Base-by-base conservation (phyloP, 2,888 invertebrate species). In the Xestia sexstrigata region DNA sequence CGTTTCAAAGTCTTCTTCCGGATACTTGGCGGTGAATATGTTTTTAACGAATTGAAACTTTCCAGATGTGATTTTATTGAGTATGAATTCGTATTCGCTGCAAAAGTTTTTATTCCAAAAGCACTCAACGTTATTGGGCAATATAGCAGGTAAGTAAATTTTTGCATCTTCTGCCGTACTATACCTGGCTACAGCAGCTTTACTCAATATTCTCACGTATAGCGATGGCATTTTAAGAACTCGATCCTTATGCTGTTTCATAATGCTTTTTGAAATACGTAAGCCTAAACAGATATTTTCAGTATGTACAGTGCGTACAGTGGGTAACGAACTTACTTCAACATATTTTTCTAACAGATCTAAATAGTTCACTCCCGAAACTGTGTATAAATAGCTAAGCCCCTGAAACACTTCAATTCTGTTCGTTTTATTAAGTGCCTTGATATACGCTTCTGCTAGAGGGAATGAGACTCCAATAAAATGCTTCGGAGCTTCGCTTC, bases 91-190 rank as follows among this genome's bases (percentile, higher is more conserved):
- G 68, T 92, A 90, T 20, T 47, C 84, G 0, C 67, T 26, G 76
- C 88, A 90, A 85, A 89, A 93, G 63, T 90, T 81, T 3, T 47
- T 47, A n/a, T 55, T 8, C 94, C 94, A 95, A 87, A 93, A 94
- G 0, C 78, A 20, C 9, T 79, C 49, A 0, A 65, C 78, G 8
- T 80, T 68, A 11, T 87, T 68, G 0, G 93, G 94, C 9, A 94
- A 75, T 55, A 94, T 69, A 15, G 87, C 88, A 3, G 67, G 52
- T 30, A 89, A 79, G 84, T 90, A 92, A 8, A 84, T 72, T 88
- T 93, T 93, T 1, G 92, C 92, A 76, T 95, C 93, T 9, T 91
- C 89, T 26, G 78, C 70, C 20, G 81, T 90, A 66, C 87, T 89
- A 68, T 91, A 87, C 79, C 89, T 92, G 13, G 77, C 67, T 30